Percentiles rank a stretch among this genome's conserved stretches.
Conservation (phyloP, 2,888 invertebrate species). For the Ceramica pisi region DNA sequence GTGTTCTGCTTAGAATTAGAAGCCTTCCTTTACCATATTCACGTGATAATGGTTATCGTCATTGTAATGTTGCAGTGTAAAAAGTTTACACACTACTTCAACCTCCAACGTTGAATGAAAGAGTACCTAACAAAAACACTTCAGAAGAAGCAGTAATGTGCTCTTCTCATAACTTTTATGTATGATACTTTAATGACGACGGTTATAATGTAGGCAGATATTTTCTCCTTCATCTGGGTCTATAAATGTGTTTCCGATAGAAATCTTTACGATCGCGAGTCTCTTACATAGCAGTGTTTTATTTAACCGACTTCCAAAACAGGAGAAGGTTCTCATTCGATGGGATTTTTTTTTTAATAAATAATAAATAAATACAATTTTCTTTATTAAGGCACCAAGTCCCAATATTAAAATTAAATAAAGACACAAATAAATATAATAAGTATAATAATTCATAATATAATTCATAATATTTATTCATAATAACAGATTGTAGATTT, state of each 20-base stretch:
- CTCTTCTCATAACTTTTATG: constrained; percentile 9
- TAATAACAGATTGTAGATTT: no score
- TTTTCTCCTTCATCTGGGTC: constrained; percentile 22
- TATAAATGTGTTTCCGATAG: constrained; percentile 31
- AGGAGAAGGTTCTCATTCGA: no score
- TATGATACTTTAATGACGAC: constrained; percentile 17
- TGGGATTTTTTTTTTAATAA: no score
- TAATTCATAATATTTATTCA: no score
- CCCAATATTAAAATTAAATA: no score
- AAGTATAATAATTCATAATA: no score
- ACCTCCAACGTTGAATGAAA: constrained; percentile 18
- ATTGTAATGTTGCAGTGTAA: not conserved
- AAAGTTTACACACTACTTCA: constrained; percentile 8
- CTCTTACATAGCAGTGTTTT: constrained; percentile 1
- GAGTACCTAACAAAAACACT: constrained; percentile 9
- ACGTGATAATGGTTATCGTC: not conserved
- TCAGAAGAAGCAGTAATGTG: constrained; percentile 26
- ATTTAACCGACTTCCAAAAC: no score
- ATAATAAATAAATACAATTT: no score
- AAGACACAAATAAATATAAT: no score
- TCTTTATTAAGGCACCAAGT: no score
- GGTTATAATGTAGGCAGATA: constrained; percentile 28
- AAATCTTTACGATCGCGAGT: constrained; percentile 21
- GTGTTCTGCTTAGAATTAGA: not conserved
- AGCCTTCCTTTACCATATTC: not conserved